Conservation (phyloP, 2,797 vertebrate genomes). For the Lepidocolaptes lacrymiger region DNA sequence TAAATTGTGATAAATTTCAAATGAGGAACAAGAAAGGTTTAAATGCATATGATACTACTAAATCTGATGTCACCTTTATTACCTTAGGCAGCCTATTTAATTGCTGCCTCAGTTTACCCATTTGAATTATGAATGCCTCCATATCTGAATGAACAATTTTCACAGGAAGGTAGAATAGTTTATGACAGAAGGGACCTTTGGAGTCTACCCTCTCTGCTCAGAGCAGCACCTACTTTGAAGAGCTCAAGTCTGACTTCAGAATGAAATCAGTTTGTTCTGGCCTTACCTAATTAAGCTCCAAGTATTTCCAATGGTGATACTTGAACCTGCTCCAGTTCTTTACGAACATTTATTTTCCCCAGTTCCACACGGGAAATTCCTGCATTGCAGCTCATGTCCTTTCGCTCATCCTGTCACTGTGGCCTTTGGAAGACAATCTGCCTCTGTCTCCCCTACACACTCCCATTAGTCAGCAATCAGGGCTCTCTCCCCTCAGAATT, state of each 20-base stretch:
- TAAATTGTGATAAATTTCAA: neutral
- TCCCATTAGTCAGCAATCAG: neutral
- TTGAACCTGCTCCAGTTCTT: neutral
- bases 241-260: neutral
- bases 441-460: neutral
- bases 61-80: neutral
- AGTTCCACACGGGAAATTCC: neutral
- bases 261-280: neutral
- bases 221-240: neutral
- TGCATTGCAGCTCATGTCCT: fast-evolving
- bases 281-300: neutral
- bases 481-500: neutral
- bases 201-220: neutral
- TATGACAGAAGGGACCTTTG: neutral
- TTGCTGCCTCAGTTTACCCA: neutral
- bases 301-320: neutral
- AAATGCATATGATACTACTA: neutral
- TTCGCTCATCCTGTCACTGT: neutral
- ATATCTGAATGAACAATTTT: neutral
- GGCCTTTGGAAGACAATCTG: neutral
- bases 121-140: neutral
- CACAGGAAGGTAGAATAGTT: neutral
- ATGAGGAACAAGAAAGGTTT: neutral
- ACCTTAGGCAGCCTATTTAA: neutral
- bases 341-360: neutral